Evolutionary conservation across 2,797 vertebrate species (phyloP), one percentile per base, ranked within the genome.

Genomic region (Microhierax caerulescens): DNA sequence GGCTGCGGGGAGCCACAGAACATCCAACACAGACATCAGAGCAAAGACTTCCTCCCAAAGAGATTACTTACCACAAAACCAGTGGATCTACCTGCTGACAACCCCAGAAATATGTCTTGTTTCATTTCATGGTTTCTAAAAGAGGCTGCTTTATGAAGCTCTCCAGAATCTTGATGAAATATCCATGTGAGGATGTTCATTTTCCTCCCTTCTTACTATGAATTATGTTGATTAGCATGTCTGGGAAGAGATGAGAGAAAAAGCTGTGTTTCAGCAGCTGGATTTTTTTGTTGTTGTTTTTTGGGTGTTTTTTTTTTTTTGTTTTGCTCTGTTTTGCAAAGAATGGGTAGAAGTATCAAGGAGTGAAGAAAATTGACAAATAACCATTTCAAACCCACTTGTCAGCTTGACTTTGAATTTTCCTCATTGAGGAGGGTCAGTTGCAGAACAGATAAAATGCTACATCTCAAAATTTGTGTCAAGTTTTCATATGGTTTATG

Each of bases 11-110:
- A 97, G 97, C 96, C 97, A 70, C 69, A 54, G 85, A 97, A 91
- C 94, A 34, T 94, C 97, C 98, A 97, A 96, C 97, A 80, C 96
- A 98, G 92, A 98, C 98, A 98, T 98, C 98, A 98, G 97, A 98
- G 98, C 97, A 95, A 76, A 96, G 96, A 88, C 92, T 94, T 97
- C 97, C 98, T 98, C 98, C 98, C 98, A 98, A 97, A 98, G 98
- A 98, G 98, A 98, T 96, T 98, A 98, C 98, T 98, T 98, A 98
- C 98, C 97, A 96, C 97, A 94, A 96, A 97, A 97, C 98, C 97
- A 95, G 97, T 95, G 97, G 96, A 92, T 97, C 98, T 98, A 98
- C 98, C 98, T 98, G 98, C 98, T 98, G 98, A 98, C 97, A 98
- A 97, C 95, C 98, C 97, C 93, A 96, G 98, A 98, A 98, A 98